Base-by-base conservation (phyloP, 2,797 vertebrate genomes). In the Tympanoctomys barrerae region DNA sequence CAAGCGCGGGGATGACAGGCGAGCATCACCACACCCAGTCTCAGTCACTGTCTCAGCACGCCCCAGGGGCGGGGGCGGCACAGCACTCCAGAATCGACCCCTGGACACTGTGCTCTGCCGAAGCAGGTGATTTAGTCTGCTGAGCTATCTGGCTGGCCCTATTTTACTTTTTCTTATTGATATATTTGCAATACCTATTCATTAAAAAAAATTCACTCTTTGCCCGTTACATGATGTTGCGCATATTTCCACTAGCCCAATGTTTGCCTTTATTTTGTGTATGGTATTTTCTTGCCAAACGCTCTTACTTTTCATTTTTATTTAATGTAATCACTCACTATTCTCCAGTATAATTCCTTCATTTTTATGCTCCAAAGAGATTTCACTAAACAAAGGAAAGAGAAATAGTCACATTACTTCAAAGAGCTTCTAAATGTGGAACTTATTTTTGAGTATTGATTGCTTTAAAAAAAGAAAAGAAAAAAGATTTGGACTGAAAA, bases 221-320 rank as follows among this genome's bases (percentile, higher is more conserved):
- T 88, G 70, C 52, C 86, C 93, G 46, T 89, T 90, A 39, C 36
- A 89, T 16, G 22, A 93, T 85, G 71, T 21, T 89, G 39, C 22
- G 59, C 52, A 80, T 90, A 59, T 52, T 77, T 94, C 84, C 86
- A 7, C 33, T 87, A 94, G 64, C 91, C 95, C 61, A 78, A 82
- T 62, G 14, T 96, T 79, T 95, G 64, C 11, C 36, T 89, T 96
- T 82, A 90, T 95, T 97, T 91, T 93, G 80, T 61, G 89, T 94
- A 87, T 24, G 21, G 26, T 87, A 31, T 85, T 96, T 92, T 84
- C 79, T 84, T 88, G 24, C 90, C 81, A 95, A 96, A 95, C 89
- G 70, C 26, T 92, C 62, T 80, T 77, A 77, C 86, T 91, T 94
- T 95, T 89, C 52, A 91, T 79, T 96, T 92, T 90, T 86, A 94